Evolutionary conservation across 2,797 vertebrate genomes (phyloP).

Genomic region (Cossypha dichroa): DNA sequence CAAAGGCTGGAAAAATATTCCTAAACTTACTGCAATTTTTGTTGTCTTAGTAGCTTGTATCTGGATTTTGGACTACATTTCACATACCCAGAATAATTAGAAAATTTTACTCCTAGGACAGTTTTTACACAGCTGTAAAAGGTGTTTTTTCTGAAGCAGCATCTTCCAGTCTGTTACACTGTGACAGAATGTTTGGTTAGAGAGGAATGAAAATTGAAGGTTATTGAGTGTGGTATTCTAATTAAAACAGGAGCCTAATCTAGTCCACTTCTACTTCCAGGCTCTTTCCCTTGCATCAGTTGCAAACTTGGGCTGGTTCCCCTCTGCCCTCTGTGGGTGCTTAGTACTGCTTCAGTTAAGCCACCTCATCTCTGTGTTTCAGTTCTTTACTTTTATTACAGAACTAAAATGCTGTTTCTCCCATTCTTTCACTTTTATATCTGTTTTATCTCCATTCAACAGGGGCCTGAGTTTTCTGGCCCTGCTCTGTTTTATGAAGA

Average conservation of each 20-base stretch:
- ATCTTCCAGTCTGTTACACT: constrained; percentile 44
- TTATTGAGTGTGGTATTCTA: neutral
- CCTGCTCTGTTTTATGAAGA: neutral
- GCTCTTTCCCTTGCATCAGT: neutral
- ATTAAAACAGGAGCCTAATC: neutral
- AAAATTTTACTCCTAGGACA: constrained; percentile 5
- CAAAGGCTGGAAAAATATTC: neutral
- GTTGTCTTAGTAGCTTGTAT: neutral
- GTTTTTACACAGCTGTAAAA: constrained; percentile 53
- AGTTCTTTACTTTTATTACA: neutral
- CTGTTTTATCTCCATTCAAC: neutral
- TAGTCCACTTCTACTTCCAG: neutral
- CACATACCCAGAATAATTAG: constrained; percentile 7
- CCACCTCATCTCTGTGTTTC: neutral
- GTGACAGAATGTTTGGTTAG: neutral
- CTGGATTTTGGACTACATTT: constrained; percentile 13
- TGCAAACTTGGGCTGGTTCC: neutral
- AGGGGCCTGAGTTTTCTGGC: neutral
- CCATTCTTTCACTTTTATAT: neutral
- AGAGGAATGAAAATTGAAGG: constrained; percentile 13
- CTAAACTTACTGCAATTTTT: neutral
- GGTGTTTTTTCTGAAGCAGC: constrained; percentile 55
- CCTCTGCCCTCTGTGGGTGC: neutral
- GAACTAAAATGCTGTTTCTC: neutral
- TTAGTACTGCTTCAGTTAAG: neutral